Evolutionary conservation across 1,140 invertebrate species (phyloP), one percentile per base, ranked within the genome.

Genomic region (Trachelipus rathkii): DNA sequence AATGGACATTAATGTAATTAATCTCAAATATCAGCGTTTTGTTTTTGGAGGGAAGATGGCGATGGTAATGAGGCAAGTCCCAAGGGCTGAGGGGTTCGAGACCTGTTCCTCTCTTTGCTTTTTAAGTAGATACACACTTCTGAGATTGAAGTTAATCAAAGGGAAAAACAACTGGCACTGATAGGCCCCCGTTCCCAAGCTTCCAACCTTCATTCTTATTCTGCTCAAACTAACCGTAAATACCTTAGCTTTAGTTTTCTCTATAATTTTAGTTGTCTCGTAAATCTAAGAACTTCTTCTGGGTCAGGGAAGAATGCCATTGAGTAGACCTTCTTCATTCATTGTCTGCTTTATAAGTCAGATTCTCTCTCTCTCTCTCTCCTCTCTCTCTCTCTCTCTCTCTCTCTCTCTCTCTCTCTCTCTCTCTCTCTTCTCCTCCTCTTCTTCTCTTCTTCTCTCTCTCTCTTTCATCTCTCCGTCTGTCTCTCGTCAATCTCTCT

Each of bases 1-100:
- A n/a, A 60, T 60, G 50, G 19, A 60, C 50, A 60, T 60, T 60
- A 60, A 60, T 60, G 50, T 8, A 60, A 60, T 60, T 60, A 60
- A 19, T 60, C 11, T 60, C 50, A 60, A 60, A 60, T 60, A 60
- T 60, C 19, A 15, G 8, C 1, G 50, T 60, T 13, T 60, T 60
- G 11, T 60, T 60, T 60, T 15, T 60, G 50, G 50, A 19, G 50
- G 33, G 33, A 33, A 60, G 11, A 19, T 60, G 11, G 50, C 1
- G 50, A 15, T 60, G 11, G 50, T 60, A 60, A 60, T 60, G 50
- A 19, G 50, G 50, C 19, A 19, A 60, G 19, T 60, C 50, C 50
- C 50, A 19, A 13, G 50, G 8, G 50, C 3, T 2, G 11, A 19
- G 50, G n/a, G 50, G 50, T 60, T 60, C 50, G 50, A 60, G 8